These are phyloP conservation scores for Naja naja DNA, from an alignment of 2,113 vertebrate genomes.

Conservation along the genomic window DNA sequence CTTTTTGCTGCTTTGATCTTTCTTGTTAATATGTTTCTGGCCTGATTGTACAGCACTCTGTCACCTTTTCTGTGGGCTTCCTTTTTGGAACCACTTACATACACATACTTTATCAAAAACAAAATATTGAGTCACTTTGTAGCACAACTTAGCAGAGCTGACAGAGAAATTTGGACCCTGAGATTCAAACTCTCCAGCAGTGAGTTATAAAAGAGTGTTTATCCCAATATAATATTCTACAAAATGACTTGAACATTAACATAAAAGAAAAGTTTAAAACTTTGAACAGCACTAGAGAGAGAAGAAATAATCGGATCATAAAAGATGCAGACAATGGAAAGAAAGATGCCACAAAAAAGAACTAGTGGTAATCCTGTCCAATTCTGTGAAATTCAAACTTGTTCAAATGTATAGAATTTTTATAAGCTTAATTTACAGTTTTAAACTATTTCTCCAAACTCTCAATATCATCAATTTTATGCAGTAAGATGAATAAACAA, in stretches of 20 bases:
- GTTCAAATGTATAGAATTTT: neutral
- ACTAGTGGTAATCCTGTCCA: neutral
- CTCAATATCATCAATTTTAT: neutral
- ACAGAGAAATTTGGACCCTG: neutral
- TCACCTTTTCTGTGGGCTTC: no score
- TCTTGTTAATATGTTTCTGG: no score
- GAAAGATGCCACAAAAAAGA: neutral
- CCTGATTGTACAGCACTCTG: no score
- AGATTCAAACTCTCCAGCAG: neutral
- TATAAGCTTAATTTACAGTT: neutral
- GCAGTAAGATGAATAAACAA: neutral
- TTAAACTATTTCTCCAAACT: neutral
- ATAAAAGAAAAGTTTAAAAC: neutral
- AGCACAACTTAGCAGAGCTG: neutral
- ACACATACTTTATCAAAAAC: neutral
- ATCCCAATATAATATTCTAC: neutral
- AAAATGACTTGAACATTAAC: neutral
- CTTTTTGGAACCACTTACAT: no score
- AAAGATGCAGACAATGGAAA: neutral
- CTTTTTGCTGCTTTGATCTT: no score
- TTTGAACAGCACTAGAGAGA: neutral
- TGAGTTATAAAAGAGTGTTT: neutral
- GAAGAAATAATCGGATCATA: neutral
- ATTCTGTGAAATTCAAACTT: neutral
- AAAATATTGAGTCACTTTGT: neutral